A percentile compares a stretch with the other conserved stretches of the same genome.
Conservation (phyloP, 1,140 invertebrate species). For the Sipha flava region DNA sequence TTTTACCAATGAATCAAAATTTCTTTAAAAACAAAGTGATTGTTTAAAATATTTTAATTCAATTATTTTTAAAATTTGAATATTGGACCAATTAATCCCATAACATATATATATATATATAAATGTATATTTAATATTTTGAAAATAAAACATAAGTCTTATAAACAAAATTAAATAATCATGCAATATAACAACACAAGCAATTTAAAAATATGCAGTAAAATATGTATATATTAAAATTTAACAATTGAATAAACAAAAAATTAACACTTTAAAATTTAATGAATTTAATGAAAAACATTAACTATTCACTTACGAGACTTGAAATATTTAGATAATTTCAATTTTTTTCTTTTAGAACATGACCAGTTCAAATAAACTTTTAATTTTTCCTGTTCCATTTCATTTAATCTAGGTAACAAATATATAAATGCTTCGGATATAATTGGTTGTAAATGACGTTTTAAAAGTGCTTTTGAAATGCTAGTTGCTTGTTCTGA, state of each 20-base stretch:
- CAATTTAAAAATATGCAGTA: not conserved
- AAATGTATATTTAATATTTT: not conserved
- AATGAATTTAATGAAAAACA: not conserved
- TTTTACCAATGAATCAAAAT: too few relatives aligned
- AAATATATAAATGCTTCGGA: not conserved
- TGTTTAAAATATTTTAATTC: too few relatives aligned
- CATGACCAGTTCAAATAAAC: not conserved
- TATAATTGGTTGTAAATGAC: not conserved
- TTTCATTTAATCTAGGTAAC: not conserved
- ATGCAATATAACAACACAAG: not conserved
- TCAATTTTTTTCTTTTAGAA: not conserved
- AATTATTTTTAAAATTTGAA: too few relatives aligned
- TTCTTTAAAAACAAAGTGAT: too few relatives aligned
- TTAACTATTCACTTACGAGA: not conserved
- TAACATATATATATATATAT: too few relatives aligned
- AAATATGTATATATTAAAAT: not conserved
- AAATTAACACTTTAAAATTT: not conserved
- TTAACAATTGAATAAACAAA: not conserved
- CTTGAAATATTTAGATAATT: not conserved
- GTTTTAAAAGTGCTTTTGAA: conserved; percentile 1
- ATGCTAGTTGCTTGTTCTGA: not conserved
- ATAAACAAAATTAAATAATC: too few relatives aligned
- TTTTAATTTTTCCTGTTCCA: not conserved
- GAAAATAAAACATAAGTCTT: not conserved
- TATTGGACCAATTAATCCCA: too few relatives aligned